A percentile compares a stretch with the other conserved stretches of the same genome.
phyloP scores from a whole-genome alignment of 2,113 vertebrate genomes.

The Boleophthalmus pectinirostris region DNA sequence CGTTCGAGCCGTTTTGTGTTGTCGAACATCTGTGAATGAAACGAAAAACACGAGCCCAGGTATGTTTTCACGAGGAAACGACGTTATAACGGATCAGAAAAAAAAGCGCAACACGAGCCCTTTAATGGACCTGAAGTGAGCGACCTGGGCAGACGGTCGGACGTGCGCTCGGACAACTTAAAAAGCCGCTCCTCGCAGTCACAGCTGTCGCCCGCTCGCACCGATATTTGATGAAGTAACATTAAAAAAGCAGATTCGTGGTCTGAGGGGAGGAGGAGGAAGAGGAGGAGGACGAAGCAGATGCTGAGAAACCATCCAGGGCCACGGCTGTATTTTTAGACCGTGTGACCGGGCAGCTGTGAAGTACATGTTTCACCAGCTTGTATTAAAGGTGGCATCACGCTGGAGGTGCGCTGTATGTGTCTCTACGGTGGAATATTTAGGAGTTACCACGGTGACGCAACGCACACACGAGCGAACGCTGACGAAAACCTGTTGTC shows the following conservation, averaged over 20 bases:
- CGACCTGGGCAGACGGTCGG: background rate
- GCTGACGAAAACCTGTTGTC: too few relatives aligned
- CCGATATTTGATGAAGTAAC: conserved; percentile 9
- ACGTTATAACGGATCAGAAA: too few relatives aligned
- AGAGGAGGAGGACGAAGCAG: conserved; percentile 7
- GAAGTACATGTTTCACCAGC: background rate
- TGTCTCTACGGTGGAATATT: too few relatives aligned
- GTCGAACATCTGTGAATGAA: too few relatives aligned
- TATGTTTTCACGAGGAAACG: too few relatives aligned
- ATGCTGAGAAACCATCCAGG: background rate
- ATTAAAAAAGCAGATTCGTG: conserved; percentile 8
- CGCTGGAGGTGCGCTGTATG: too few relatives aligned
- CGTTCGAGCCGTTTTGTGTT: background rate
- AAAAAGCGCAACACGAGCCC: too few relatives aligned
- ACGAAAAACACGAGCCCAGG: too few relatives aligned
- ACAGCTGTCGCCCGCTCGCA: conserved; percentile 8
- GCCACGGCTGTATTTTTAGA: background rate
- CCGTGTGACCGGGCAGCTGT: background rate
- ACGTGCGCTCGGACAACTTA: background rate
- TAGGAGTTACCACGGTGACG: too few relatives aligned
- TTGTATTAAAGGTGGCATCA: too few relatives aligned
- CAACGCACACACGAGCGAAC: too few relatives aligned
- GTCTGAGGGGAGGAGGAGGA: background rate
- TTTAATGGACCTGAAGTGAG: background rate
- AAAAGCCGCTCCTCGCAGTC: background rate